A percentile compares a stretch with the other conserved stretches of the same genome.
Evolutionary conservation across 1,140 invertebrate species (phyloP).

Genomic region (Magallana angulata): DNA sequence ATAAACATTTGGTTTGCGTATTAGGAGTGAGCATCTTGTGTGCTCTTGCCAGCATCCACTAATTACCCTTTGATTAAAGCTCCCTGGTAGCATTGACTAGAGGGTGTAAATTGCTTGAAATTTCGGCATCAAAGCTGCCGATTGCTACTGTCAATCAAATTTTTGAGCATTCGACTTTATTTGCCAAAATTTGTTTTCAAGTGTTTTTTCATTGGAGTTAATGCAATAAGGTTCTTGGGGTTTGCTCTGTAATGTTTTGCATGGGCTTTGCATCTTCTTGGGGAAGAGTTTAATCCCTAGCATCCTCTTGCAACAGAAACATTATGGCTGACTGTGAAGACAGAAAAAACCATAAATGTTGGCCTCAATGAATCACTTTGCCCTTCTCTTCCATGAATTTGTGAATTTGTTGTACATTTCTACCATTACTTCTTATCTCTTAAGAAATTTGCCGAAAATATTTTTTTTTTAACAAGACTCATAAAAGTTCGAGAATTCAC

Average conservation of each 20-base stretch:
- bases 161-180: background rate
- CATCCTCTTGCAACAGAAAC: background rate
- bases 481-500: background rate
- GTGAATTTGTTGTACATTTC: conserved; percentile 30
- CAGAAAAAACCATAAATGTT: background rate
- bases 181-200: conserved; percentile 26
- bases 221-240: background rate
- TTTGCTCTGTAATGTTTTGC: background rate
- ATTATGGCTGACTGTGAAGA: background rate
- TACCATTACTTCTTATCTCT: conserved; percentile 11
- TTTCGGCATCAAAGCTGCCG: conserved; percentile 17
- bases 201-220: background rate
- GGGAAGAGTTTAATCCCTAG: background rate
- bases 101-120: conserved; percentile 28
- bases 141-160: background rate
- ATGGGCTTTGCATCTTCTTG: background rate
- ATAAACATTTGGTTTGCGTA: conserved; percentile 30
- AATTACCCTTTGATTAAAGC: conserved; percentile 35
- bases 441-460: background rate
- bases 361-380: background rate
- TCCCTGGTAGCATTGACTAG: conserved; percentile 12
- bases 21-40: conserved; percentile 35
- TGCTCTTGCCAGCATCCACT: conserved; percentile 23
- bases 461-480: background rate
- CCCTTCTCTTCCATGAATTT: background rate